Conservation (phyloP, 2,888 invertebrate species). For the Boloria euphrosyne region DNA sequence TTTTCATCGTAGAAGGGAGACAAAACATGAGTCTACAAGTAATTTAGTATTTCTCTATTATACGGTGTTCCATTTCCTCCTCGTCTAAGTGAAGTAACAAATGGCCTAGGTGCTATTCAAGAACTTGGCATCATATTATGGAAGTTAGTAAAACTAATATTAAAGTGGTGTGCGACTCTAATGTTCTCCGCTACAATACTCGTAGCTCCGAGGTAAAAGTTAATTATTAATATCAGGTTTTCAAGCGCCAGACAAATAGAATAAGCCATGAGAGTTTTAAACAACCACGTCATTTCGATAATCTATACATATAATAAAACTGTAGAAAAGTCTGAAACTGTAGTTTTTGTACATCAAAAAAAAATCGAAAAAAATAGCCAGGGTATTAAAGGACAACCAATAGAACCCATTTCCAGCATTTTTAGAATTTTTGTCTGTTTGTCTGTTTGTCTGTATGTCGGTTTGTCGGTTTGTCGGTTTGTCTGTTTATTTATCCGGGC, state of each 20-base stretch:
- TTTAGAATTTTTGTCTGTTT: no score
- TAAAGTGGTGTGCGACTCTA: conserved; percentile 27
- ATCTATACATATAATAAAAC: no score
- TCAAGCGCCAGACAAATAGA: conserved; percentile 3
- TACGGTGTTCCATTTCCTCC: conserved; percentile 5
- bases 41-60: not conserved
- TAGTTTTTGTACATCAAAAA: no score
- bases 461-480: no score
- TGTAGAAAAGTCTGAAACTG: no score
- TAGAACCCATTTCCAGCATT: no score
- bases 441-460: no score
- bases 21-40: not conserved
- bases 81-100: conserved; percentile 1
- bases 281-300: not conserved
- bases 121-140: conserved; percentile 24
- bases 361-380: no score
- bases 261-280: not conserved
- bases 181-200: conserved; percentile 24
- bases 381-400: no score
- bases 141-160: conserved; percentile 18
- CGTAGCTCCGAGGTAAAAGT: conserved; percentile 13
- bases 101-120: conserved; percentile 1
- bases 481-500: no score
- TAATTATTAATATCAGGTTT: conserved; percentile 24
- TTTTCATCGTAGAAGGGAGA: no score